Evolutionary conservation across 2,888 invertebrate species (phyloP).

Genomic region (Cosmia pyralina): DNA sequence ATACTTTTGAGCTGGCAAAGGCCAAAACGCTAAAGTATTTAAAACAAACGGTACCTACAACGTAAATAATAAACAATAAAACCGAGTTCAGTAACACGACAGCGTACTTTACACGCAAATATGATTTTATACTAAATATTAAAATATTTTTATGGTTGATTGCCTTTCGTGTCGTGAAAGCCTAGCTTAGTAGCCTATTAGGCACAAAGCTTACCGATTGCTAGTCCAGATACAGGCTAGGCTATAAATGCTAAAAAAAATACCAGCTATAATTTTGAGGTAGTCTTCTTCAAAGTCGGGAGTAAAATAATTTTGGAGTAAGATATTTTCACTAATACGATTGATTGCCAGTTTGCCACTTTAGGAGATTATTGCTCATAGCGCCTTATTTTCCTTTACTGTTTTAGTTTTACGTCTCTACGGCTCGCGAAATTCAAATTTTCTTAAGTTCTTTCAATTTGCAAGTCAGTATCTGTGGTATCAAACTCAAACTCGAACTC

Average conservation of each 20-base stretch:
- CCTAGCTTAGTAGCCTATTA: conserved; percentile 16
- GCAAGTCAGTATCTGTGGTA: no score
- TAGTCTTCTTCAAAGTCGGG: background rate
- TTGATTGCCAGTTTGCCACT: background rate
- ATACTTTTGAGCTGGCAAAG: background rate
- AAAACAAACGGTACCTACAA: background rate
- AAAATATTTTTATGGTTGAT: conserved; percentile 16
- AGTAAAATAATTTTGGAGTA: background rate
- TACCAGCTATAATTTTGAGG: conserved; percentile 5
- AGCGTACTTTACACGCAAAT: conserved; percentile 37
- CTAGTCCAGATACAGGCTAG: conserved; percentile 32
- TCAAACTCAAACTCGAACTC: no score
- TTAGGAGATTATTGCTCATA: background rate
- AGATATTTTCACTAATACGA: background rate
- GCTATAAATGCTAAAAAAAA: conserved; percentile 30
- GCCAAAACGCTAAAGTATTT: conserved; percentile 8
- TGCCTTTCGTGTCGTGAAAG: conserved; percentile 30
- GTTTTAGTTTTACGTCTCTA: no score
- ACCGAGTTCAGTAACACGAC: conserved; percentile 18
- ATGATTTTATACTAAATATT: conserved; percentile 5
- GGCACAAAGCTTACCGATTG: conserved; percentile 1
- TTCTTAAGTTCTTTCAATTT: no score
- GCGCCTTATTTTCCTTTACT: no score
- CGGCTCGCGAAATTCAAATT: no score
- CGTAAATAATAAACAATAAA: conserved; percentile 12